Evolutionary conservation across 2,113 vertebrate genomes (phyloP), one percentile per base, ranked within the genome.

Genomic region (Menidia beryllina): DNA sequence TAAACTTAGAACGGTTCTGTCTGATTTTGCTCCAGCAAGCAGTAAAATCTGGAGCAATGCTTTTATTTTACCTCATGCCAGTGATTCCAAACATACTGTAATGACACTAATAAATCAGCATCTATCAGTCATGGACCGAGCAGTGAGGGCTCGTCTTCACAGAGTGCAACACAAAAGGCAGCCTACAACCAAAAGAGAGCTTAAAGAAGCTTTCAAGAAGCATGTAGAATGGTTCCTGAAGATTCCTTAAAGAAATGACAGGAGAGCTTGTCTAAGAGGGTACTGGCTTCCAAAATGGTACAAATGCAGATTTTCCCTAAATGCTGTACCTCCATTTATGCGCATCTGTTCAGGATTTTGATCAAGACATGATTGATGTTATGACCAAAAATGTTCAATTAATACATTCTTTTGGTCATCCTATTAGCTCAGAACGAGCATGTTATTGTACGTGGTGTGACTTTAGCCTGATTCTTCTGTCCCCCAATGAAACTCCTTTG

Each of bases 371-470:
- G 30, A 34, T 34, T 34, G 7, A 34, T 5, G 10, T 8, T 34
- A 34, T 5, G 30, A 34, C 10, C 13, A 60, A 49, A 24, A 9
- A 34, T 45, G 26, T 2, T 71, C 20, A 43, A 73, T 66, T 27
- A 54, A 69, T 55, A 23, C 39, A 60, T 45, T 25, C 6, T 73
- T 74, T 53, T 55, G 24, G 24, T 65, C 20, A 63, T 74, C 27
- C 45, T 57, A 60, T 71, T 53, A 45, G 3, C 13, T 10, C 17
- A 73, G 75, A 26, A 39, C 24, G 30, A 62, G 59, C 50, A 36
- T 36, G 17, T 19, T 12, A 14, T 50, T 56, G 13, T 36, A 26
- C 57, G 30, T 21, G 20, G 34, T 13, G 24, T 24, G 36, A 57
- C 23, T 60, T 60, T 48, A 58, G n/a, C 24, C 62, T 62, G 24